Evolutionary conservation across 2,888 invertebrate species (phyloP), one percentile per base, ranked within the genome.

Genomic region (Agonopterix subpropinquella): DNA sequence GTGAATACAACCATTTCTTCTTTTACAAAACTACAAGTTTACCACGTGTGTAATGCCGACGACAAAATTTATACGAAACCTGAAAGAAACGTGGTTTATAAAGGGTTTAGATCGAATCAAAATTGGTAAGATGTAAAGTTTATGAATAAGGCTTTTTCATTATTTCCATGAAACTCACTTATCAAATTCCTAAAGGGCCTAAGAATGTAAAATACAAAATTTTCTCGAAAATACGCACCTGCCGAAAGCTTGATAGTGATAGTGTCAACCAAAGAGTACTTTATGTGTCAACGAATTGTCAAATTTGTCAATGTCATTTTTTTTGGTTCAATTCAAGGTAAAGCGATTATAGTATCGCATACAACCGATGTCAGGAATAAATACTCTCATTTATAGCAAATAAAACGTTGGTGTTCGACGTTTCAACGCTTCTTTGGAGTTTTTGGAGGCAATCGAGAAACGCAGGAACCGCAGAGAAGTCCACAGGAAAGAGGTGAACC

Each of bases 1-100:
- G 95, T 95, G 76, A 98, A 98, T 48, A 96, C 94, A 43, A 98
- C 98, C 98, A 98, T 98, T 43, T 61, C 56, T 48, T 43, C 42
- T 11, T 4, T 28, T 28, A 4, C 46, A 57, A 46, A 47, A 50
- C 43, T 44, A 47, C 37, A 49, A 51, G 45, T 53, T 49, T 48
- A 48, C 51, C 52, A 51, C 52, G 52, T 53, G 48, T 48, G 35
- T 47, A 45, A 45, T 28, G 52, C 46, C 52, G 44, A 52, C 47
- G 48, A 39, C 46, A 56, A 56, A 51, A 53, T 47, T 41, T 50
- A 11, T 44, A 36, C 37, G 47, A 50, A 48, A 48, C 52, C 52
- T 52, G 49, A 28, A 53, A 48, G 1, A 11, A 49, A 11, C 13
- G 13, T 11, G 11, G 13, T 42, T 11, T 42, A 13, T 13, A 42